Base-by-base conservation (phyloP, 2,113 vertebrate species). In the Barnardius zonarius region DNA sequence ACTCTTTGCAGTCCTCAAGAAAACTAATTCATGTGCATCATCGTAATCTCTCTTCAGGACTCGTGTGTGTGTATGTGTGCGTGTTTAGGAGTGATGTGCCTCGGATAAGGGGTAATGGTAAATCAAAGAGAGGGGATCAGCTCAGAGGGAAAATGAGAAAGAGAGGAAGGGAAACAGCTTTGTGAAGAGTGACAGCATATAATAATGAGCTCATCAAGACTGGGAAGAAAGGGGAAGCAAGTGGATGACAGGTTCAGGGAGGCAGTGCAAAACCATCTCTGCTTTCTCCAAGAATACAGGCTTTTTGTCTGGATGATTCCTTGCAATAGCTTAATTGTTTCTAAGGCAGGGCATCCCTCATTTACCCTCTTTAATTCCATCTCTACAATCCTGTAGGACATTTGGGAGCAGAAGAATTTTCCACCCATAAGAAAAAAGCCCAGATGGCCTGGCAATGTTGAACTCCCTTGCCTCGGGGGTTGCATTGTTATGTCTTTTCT, bases 401-500 rank as follows among this genome's bases (percentile, higher is more conserved):
- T 83, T 90, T 96, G 83, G 61, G 61, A 94, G n/a, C 48, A 67
- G 72, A 86, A 66, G 91, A 94, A 86, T 90, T 95, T 93, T 90
- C 87, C 67, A 85, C 41, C 78, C 67, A 4, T 82, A 73, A 90
- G 74, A 83, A 69, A 61, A 74, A 92, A 91, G n/a, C 78, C 94
- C 95, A 96, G 78, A 85, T 97, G 93, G 91, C 82, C 84, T 93
- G 82, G 81, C 70, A 94, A 12, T 69, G 49, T 90, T 92, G 86
- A 89, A 85, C 70, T 95, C 74, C 39, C 44, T 76, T 93, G 87
- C 95, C 91, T 87, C 82, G 37, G 84, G 93, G 86, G 37, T 75
- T 94, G 49, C 70, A 73, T 76, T 92, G 81, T 84, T 80, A 22
- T 87, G 94, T 92, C 87, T 94, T 95, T 96, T 87, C 84, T 97